phyloP scores from a whole-genome alignment of 2,888 invertebrate species.

The Drosophila greeni region DNA sequence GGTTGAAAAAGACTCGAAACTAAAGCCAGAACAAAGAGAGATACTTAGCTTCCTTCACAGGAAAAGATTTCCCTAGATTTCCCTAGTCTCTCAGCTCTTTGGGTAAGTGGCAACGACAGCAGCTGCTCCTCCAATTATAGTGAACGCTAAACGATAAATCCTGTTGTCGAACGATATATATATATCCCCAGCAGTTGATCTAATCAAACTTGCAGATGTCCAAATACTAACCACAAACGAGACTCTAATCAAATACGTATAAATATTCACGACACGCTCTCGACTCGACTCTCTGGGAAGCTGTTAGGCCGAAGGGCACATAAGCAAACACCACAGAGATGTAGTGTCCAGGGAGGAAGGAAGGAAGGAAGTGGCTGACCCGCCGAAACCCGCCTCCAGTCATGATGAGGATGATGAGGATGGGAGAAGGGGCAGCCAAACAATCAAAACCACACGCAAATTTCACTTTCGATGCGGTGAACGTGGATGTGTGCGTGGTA shows the following conservation, averaged over 20 bases:
- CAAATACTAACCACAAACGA: slow-evolving; percentile 4
- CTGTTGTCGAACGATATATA: too few relatives aligned
- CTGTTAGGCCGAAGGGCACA: too few relatives aligned
- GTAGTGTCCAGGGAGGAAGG: slow-evolving; percentile 16
- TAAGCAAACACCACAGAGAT: slow-evolving; percentile 25
- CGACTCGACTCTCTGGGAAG: neutral
- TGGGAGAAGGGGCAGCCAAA: slow-evolving; percentile 9
- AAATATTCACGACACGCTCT: slow-evolving; percentile 62
- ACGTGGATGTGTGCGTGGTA: slow-evolving; percentile 7
- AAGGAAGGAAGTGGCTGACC: slow-evolving; percentile 24
- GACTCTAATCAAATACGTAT: slow-evolving; percentile 58
- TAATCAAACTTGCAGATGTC: slow-evolving; percentile 35
- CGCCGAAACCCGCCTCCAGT: slow-evolving; percentile 15
- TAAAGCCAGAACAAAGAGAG: neutral
- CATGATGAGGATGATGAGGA: slow-evolving; percentile 14
- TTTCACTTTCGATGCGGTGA: slow-evolving; percentile 31
- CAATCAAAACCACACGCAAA: slow-evolving; percentile 35
- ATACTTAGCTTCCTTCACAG: too few relatives aligned
- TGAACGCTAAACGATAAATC: slow-evolving; percentile 38
- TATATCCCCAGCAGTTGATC: slow-evolving; percentile 24
- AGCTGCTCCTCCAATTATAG: slow-evolving; percentile 32
- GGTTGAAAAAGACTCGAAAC: neutral
- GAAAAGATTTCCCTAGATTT: too few relatives aligned
- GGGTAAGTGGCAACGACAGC: slow-evolving; percentile 2
- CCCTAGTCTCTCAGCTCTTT: neutral